Percentiles rank a stretch among this genome's conserved stretches.
phyloP scores from a whole-genome alignment of 2,113 vertebrate species.

The Xenus cinereus region DNA sequence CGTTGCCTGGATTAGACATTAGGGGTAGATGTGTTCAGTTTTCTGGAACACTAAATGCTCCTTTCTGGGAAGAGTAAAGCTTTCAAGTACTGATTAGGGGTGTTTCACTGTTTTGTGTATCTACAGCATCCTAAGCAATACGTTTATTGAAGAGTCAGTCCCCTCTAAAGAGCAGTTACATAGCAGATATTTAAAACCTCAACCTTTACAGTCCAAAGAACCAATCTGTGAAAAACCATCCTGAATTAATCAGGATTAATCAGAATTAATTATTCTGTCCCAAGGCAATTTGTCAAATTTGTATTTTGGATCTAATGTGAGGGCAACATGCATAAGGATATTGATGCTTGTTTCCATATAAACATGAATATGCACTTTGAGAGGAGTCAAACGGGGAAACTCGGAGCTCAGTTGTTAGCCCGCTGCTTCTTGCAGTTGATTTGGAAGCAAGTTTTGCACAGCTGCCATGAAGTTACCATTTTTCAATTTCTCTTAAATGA shows the following conservation, averaged over 20 bases:
- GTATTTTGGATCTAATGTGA: not conserved
- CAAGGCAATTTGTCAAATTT: not conserved
- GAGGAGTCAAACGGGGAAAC: not conserved
- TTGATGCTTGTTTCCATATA: not conserved
- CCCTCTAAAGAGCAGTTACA: not conserved
- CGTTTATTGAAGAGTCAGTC: fast-evolving
- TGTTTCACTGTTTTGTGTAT: not conserved
- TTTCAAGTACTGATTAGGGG: not conserved
- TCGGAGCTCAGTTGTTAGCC: not conserved
- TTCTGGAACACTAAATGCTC: not conserved
- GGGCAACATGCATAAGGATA: not conserved
- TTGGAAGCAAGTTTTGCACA: not conserved
- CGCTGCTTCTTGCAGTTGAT: not conserved
- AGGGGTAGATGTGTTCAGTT: not conserved
- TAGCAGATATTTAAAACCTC: not conserved
- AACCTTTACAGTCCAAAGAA: not conserved
- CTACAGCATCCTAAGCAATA: not conserved
- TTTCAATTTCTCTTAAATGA: not conserved
- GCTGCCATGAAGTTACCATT: not conserved
- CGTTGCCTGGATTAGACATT: not conserved
- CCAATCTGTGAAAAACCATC: not conserved
- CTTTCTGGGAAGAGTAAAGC: not conserved
- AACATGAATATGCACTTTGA: not conserved
- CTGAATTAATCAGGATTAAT: not conserved
- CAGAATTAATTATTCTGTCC: not conserved